Percentiles rank a stretch among this genome's conserved stretches.
phyloP scores from a whole-genome alignment of 2,888 invertebrate genomes.

The Unio pictorum region DNA sequence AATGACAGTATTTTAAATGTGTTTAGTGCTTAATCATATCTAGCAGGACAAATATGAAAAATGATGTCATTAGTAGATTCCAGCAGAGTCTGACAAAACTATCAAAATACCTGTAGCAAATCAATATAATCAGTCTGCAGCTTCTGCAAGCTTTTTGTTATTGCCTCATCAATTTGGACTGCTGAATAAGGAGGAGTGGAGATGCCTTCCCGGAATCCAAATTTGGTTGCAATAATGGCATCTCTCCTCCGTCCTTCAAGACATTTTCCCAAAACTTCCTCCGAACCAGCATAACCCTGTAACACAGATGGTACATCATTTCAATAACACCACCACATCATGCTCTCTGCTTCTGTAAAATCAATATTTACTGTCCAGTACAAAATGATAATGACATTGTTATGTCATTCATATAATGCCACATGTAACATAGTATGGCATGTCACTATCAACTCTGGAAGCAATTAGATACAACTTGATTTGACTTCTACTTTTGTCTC shows the following conservation, averaged over 20 bases:
- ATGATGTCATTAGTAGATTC: no score
- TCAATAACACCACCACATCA: not conserved
- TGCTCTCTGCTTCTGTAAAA: not conserved
- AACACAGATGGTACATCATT: slow-evolving; percentile 4
- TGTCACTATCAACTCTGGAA: no score
- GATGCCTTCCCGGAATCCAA: slow-evolving; percentile 59
- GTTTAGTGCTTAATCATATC: no score
- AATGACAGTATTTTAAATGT: no score
- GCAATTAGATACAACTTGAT: no score
- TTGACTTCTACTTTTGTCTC: no score
- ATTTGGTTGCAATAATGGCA: slow-evolving; percentile 65
- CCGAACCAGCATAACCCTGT: slow-evolving; percentile 66
- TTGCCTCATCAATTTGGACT: slow-evolving; percentile 60
- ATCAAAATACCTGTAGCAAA: slow-evolving; percentile 59
- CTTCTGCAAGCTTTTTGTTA: slow-evolving; percentile 51
- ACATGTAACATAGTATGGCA: no score
- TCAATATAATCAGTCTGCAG: slow-evolving; percentile 66
- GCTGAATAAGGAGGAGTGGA: slow-evolving; percentile 58
- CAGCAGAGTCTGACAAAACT: no score
- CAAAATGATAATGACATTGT: no score
- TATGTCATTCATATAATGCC: no score
- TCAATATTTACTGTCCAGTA: not conserved
- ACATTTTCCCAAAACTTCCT: slow-evolving; percentile 61
- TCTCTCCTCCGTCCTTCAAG: slow-evolving; percentile 58
- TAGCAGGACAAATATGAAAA: not conserved